Conservation (phyloP, 1,140 invertebrate species). For the Hycleus cichorii region DNA sequence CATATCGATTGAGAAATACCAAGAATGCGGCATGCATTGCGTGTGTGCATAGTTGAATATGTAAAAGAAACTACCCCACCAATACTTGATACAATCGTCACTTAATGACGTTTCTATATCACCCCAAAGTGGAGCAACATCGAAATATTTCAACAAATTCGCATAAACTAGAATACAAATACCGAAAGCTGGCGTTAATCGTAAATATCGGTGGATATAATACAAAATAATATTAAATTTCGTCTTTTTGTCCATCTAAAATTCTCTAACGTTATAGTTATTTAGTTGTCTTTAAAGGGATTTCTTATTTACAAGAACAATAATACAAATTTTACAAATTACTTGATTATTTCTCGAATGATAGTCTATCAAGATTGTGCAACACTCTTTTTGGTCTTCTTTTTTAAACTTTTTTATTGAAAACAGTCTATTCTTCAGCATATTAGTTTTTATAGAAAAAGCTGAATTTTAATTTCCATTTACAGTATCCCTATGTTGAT, state of each 20-base stretch:
- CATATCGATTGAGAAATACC: constrained; percentile 19
- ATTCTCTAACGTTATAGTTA: too few relatives aligned
- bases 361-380: too few relatives aligned
- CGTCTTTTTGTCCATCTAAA: constrained; percentile 31
- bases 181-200: constrained; percentile 26
- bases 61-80: constrained; percentile 48
- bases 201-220: constrained; percentile 50
- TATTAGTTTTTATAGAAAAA: too few relatives aligned
- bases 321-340: too few relatives aligned
- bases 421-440: too few relatives aligned
- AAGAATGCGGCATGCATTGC: constrained; percentile 14
- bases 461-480: too few relatives aligned
- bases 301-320: too few relatives aligned
- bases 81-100: constrained; percentile 40
- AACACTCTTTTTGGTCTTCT: too few relatives aligned
- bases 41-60: constrained; percentile 40
- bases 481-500: too few relatives aligned
- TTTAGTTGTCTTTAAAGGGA: too few relatives aligned
- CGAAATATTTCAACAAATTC: constrained; percentile 5
- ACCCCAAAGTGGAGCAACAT: constrained; percentile 44
- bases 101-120: constrained; percentile 27
- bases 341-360: too few relatives aligned
- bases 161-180: constrained; percentile 2
- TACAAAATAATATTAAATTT: constrained; percentile 40
- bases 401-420: too few relatives aligned